phyloP scores from a whole-genome alignment of 2,888 invertebrate species.

The Eubasilissa splendida region DNA sequence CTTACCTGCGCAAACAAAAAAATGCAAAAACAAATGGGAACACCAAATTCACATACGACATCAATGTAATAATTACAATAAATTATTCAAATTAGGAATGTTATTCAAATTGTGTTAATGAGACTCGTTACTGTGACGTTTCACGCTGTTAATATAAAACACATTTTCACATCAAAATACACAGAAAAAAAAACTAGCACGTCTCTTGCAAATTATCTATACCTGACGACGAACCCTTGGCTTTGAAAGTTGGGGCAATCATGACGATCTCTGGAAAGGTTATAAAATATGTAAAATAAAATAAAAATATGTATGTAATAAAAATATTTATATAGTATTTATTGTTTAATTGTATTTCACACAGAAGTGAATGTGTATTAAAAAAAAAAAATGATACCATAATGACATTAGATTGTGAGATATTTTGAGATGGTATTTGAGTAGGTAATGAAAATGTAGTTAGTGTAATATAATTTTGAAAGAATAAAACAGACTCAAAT shows the following conservation, averaged over 20 bases:
- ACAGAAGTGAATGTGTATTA: too few species aligned
- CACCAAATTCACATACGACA: slow-evolving; percentile 25
- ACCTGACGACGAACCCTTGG: slow-evolving; percentile 83
- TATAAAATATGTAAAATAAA: slow-evolving; percentile 46
- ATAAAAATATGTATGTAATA: too few species aligned
- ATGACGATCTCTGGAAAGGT: slow-evolving; percentile 79
- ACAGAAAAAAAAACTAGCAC: slow-evolving; percentile 12
- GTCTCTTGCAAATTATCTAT: slow-evolving; percentile 62
- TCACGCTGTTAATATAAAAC: slow-evolving; percentile 35
- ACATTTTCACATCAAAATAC: slow-evolving; percentile 33
- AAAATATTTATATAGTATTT: too few species aligned
- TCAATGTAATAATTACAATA: slow-evolving; percentile 14
- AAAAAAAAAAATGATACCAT: too few species aligned
- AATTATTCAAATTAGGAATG: slow-evolving; percentile 33
- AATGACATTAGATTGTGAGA: too few species aligned
- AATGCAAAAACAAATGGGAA: slow-evolving; percentile 11
- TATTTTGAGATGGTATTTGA: too few species aligned
- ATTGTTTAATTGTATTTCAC: too few species aligned
- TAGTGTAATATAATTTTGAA: too few species aligned
- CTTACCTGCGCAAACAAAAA: slow-evolving; percentile 34
- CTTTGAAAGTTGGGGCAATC: slow-evolving; percentile 88
- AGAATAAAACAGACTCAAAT: too few species aligned
- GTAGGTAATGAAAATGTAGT: too few species aligned
- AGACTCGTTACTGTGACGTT: slow-evolving; percentile 21
- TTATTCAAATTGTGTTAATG: slow-evolving; percentile 29